phyloP scores from a whole-genome alignment of 2,797 vertebrate species.

The Schizothorax lantsangensis region DNA sequence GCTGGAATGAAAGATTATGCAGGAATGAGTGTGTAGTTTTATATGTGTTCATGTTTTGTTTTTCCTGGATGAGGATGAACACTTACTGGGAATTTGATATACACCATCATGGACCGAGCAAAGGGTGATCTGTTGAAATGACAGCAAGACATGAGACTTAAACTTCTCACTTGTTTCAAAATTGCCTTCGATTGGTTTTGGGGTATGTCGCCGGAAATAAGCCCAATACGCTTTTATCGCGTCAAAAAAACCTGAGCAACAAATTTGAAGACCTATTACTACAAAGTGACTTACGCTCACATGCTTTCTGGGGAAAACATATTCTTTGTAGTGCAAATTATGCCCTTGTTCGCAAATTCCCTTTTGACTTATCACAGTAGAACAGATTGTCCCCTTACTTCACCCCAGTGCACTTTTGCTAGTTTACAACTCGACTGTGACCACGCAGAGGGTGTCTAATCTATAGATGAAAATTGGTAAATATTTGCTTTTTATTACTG shows the following conservation, averaged over 20 bases:
- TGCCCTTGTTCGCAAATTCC: slow-evolving; percentile 63
- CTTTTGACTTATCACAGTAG: slow-evolving; percentile 64
- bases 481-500: slow-evolving; percentile 45
- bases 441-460: slow-evolving; percentile 65
- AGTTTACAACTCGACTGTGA: slow-evolving; percentile 55
- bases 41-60: not conserved
- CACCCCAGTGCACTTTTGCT: slow-evolving; percentile 57
- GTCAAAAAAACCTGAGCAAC: slow-evolving; percentile 58
- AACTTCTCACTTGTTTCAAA: slow-evolving; percentile 9
- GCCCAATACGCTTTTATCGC: not conserved
- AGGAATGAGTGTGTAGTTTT: slow-evolving; percentile 34
- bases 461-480: slow-evolving; percentile 64
- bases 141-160: not conserved
- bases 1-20: slow-evolving; percentile 58
- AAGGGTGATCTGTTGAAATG: not conserved
- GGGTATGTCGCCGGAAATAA: slow-evolving; percentile 5
- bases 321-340: slow-evolving; percentile 73
- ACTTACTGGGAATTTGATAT: slow-evolving; percentile 11
- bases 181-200: not conserved
- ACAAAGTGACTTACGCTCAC: slow-evolving; percentile 58
- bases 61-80: not conserved
- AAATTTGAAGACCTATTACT: slow-evolving; percentile 46
- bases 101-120: slow-evolving; percentile 9
- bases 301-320: slow-evolving; percentile 49
- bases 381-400: slow-evolving; percentile 69